phyloP scores from a whole-genome alignment of 2,797 vertebrate genomes.

The Hoplostethus mediterraneus region DNA sequence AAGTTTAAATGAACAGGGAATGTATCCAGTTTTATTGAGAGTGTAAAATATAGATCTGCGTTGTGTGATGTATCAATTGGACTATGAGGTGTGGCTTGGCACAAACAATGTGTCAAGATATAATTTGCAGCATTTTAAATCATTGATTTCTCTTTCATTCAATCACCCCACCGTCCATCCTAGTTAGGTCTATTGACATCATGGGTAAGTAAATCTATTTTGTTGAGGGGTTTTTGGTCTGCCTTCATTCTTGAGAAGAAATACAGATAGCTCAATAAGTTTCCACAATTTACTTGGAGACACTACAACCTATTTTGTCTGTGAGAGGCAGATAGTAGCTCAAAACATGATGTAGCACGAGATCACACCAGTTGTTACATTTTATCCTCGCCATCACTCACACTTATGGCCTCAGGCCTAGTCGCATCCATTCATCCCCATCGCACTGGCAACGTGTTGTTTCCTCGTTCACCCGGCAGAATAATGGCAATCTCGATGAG shows the following conservation, averaged over 20 bases:
- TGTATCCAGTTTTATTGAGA: not conserved
- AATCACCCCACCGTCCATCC: not conserved
- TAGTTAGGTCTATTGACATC: not conserved
- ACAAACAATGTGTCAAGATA: not conserved
- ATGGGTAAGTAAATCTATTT: not conserved
- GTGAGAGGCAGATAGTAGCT: not conserved
- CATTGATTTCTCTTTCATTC: conserved; percentile 2
- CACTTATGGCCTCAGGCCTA: not conserved
- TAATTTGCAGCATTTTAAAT: not conserved
- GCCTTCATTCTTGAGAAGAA: not conserved
- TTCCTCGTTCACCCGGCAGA: not conserved
- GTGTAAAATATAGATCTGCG: not conserved
- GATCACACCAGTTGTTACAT: not conserved
- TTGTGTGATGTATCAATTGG: not conserved
- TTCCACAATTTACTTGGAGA: not conserved
- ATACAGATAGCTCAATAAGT: not conserved
- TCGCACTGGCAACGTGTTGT: not conserved
- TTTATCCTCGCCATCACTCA: not conserved
- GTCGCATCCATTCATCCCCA: not conserved
- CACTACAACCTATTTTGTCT: not conserved
- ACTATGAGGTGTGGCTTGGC: not conserved
- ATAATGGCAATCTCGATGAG: not conserved
- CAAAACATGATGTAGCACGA: not conserved
- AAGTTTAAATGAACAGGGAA: too few relatives aligned
- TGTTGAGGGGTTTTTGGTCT: not conserved